phyloP scores from a whole-genome alignment of 1,140 invertebrate species.

The Paraescarpia echinospica region DNA sequence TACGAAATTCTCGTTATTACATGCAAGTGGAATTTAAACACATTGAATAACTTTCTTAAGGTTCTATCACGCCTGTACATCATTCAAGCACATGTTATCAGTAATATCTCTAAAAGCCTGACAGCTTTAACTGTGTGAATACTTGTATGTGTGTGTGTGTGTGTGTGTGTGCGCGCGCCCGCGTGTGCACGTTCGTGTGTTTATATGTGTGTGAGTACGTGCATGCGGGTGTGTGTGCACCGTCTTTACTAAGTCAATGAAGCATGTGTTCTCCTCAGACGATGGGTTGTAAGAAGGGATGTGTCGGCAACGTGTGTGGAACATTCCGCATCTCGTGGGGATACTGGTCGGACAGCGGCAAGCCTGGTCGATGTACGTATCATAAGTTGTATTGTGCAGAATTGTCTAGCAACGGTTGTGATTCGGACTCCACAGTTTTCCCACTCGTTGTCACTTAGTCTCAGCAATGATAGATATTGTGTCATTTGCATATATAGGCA shows the following conservation, averaged over 20 bases:
- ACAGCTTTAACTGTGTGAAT: background rate
- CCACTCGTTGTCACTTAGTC: no score
- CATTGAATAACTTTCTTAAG: no score
- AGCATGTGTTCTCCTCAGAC: background rate
- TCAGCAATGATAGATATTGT: no score
- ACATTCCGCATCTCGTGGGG: background rate
- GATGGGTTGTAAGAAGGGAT: background rate
- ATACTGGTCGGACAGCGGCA: background rate
- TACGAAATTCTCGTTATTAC: no score
- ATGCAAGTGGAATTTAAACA: no score
- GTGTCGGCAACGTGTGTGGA: background rate
- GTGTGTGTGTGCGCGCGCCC: background rate
- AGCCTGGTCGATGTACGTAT: background rate
- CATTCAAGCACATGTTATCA: no score
- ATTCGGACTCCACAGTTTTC: no score
- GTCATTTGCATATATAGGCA: background rate
- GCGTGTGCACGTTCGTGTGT: background rate
- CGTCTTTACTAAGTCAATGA: no score
- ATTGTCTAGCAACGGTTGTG: background rate
- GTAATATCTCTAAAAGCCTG: no score
- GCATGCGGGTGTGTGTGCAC: background rate
- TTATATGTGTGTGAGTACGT: background rate
- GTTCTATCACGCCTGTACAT: no score
- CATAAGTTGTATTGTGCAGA: background rate
- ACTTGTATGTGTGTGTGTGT: background rate